Percentiles rank a stretch among this genome's conserved stretches.
Conservation (phyloP, 1,140 invertebrate genomes). For the Panagrolaimus sp. region DNA sequence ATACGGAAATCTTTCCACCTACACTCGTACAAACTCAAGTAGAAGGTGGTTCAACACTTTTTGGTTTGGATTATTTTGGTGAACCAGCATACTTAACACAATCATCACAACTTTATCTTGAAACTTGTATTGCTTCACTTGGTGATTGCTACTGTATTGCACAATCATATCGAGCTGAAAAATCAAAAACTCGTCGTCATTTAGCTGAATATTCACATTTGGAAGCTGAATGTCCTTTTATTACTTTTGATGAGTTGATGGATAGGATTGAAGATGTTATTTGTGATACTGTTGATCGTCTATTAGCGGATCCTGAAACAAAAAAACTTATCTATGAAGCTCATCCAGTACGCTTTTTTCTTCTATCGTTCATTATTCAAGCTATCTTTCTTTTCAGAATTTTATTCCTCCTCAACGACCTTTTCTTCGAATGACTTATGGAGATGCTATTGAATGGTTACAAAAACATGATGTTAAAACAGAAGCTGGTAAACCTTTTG, state of each 20-base stretch:
- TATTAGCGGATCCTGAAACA: constrained; percentile 73
- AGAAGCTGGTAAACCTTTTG: constrained; percentile 83
- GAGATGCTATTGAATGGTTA: constrained; percentile 85
- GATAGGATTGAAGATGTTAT: constrained; percentile 84
- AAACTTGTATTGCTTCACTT: constrained; percentile 85
- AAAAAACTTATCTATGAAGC: constrained; percentile 83
- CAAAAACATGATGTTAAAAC: constrained; percentile 88
- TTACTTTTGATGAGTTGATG: constrained; percentile 83
- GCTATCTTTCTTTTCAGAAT: constrained; percentile 15
- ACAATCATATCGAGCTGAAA: constrained; percentile 93
- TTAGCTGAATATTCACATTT: constrained; percentile 94
- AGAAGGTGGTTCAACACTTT: constrained; percentile 95
- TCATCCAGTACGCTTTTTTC: constrained; percentile 22
- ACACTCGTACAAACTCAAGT: constrained; percentile 79
- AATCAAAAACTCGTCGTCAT: constrained; percentile 89
- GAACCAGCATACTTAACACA: constrained; percentile 86
- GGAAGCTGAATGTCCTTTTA: constrained; percentile 92
- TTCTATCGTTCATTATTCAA: not conserved
- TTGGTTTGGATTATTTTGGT: constrained; percentile 90
- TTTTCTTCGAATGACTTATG: constrained; percentile 88
- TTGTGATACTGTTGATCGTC: constrained; percentile 86
- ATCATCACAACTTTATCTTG: constrained; percentile 96
- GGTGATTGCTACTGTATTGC: constrained; percentile 95
- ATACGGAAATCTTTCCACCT: constrained; percentile 81
- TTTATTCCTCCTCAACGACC: constrained; percentile 71